A percentile compares a stretch with the other conserved stretches of the same genome.
Conservation (phyloP, 2,113 vertebrate species). For the Mirza zaza region DNA sequence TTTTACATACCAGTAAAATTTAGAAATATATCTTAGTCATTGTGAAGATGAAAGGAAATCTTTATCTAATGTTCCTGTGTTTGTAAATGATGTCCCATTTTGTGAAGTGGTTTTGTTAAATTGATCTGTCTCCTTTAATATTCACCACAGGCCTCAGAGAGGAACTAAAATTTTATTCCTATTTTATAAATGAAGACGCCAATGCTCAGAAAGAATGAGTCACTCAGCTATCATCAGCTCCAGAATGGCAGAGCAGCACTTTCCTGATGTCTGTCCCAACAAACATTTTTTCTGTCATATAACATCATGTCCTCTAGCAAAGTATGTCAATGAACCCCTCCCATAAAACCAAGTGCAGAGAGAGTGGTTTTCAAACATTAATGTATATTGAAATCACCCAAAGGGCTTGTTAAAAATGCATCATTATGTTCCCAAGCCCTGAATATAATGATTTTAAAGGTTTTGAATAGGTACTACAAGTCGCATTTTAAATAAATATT, state of each 20-base stretch:
- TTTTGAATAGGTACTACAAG: not conserved
- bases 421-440: not conserved
- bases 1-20: not conserved
- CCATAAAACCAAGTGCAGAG: not conserved
- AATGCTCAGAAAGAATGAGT: not conserved
- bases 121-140: not conserved
- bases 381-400: not conserved
- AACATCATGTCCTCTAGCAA: not conserved
- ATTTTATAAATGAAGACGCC: not conserved
- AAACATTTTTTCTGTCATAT: not conserved
- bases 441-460: not conserved
- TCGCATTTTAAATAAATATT: slow-evolving; percentile 34
- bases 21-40: not conserved
- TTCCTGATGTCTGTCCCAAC: not conserved
- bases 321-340: not conserved
- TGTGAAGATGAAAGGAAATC: not conserved
- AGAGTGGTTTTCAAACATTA: not conserved
- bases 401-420: not conserved
- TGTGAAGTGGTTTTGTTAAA: not conserved
- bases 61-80: not conserved
- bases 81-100: not conserved
- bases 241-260: not conserved
- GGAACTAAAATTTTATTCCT: not conserved
- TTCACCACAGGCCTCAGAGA: not conserved
- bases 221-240: not conserved